Conservation (phyloP, 1,140 invertebrate genomes). For the Pseudomyrmex gracilis region DNA sequence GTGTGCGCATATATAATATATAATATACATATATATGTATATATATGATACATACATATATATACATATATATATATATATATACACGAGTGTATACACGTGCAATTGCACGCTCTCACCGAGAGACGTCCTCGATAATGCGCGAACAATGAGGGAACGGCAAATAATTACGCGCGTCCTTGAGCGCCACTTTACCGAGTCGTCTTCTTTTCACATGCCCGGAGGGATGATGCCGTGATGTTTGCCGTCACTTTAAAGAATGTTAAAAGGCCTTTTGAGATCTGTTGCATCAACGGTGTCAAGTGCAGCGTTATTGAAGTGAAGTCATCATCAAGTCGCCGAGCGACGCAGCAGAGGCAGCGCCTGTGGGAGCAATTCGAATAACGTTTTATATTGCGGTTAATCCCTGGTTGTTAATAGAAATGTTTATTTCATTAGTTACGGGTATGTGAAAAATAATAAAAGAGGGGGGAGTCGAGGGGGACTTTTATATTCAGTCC, state of each 20-base stretch:
- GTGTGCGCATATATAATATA: background rate
- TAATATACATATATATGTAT: too few relatives aligned
- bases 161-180: constrained; percentile 50
- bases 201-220: constrained; percentile 15
- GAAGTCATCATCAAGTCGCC: background rate
- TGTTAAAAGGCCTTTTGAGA: constrained; percentile 3
- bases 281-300: background rate
- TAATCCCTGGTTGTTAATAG: too few relatives aligned
- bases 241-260: constrained; percentile 31
- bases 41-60: background rate
- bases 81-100: background rate
- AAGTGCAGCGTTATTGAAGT: background rate
- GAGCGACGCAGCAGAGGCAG: too few relatives aligned
- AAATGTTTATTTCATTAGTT: too few relatives aligned
- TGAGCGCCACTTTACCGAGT: constrained; percentile 14
- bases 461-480: too few relatives aligned
- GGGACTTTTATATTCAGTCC: too few relatives aligned
- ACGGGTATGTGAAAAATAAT: too few relatives aligned
- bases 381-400: background rate
- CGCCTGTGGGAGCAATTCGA: background rate
- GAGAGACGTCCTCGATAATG: constrained; percentile 35
- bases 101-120: background rate
- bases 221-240: background rate
- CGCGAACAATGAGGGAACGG: constrained; percentile 47
- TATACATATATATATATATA: background rate